phyloP scores from a whole-genome alignment of 2,797 vertebrate genomes.

The Aplochiton taeniatus region DNA sequence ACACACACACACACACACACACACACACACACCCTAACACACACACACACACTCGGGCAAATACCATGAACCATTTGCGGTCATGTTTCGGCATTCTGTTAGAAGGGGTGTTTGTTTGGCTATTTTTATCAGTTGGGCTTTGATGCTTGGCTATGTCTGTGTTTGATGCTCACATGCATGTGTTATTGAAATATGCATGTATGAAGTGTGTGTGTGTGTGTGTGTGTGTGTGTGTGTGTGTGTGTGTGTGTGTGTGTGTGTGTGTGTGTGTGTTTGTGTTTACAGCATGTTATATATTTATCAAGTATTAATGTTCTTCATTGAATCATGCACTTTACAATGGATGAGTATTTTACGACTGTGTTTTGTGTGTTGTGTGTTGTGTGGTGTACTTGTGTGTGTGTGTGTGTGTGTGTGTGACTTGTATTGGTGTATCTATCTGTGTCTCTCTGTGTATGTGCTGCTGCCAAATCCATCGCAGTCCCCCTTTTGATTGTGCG shows the following conservation, averaged over 20 bases:
- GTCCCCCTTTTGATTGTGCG: no score
- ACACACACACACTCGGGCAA: constrained; percentile 13
- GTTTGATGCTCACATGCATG: constrained; percentile 3
- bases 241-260: background rate
- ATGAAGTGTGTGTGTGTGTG: background rate
- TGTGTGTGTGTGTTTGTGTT: background rate
- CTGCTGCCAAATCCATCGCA: no score
- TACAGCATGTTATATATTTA: no score
- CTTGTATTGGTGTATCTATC: background rate
- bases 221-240: background rate
- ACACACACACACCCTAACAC: constrained; percentile 14
- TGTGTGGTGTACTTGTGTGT: background rate
- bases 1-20: constrained; percentile 8
- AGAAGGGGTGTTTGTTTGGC: constrained; percentile 51
- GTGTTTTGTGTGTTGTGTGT: background rate
- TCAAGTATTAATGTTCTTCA: no score
- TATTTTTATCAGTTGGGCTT: constrained; percentile 56
- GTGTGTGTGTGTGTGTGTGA: background rate
- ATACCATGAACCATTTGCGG: constrained; percentile 34
- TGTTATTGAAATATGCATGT: background rate
- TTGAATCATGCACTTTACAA: no score
- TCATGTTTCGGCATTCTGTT: constrained; percentile 53
- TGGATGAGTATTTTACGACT: no score
- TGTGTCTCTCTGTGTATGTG: background rate
- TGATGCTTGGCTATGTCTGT: constrained; percentile 48